A percentile compares a stretch with the other conserved stretches of the same genome.
Evolutionary conservation across 2,888 invertebrate species (phyloP).

Genomic region (Lasioglossum vierecki): DNA sequence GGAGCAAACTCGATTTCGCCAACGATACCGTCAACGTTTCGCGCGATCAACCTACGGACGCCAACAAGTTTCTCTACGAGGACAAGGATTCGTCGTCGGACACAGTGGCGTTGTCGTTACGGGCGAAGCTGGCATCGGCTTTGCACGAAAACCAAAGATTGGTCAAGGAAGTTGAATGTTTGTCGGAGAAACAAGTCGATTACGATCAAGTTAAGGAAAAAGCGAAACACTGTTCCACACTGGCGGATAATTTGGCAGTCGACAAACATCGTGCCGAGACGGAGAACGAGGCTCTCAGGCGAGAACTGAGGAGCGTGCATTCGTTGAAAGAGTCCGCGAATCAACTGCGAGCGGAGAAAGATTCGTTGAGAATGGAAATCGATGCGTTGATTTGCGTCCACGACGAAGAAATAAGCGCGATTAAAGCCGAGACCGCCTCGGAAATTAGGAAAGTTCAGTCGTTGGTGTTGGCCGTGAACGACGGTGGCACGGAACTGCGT

Average conservation of each 20-base stretch:
- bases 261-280: slow-evolving; percentile 67
- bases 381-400: slow-evolving; percentile 66
- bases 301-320: slow-evolving; percentile 57
- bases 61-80: slow-evolving; percentile 20
- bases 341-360: slow-evolving; percentile 72
- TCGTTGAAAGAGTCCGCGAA: slow-evolving; percentile 66
- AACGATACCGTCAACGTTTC: slow-evolving; percentile 10
- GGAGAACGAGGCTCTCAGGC: slow-evolving; percentile 67
- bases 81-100: slow-evolving; percentile 38
- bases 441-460: slow-evolving; percentile 86
- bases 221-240: slow-evolving; percentile 56
- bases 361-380: slow-evolving; percentile 68
- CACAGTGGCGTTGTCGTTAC: slow-evolving; percentile 9
- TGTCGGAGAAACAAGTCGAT: slow-evolving; percentile 64
- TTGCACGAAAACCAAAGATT: slow-evolving; percentile 61
- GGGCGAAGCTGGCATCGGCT: slow-evolving; percentile 25
- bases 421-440: slow-evolving; percentile 68
- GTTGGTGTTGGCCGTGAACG: slow-evolving; percentile 86
- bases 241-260: slow-evolving; percentile 55
- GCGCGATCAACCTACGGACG: slow-evolving; percentile 27
- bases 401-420: slow-evolving; percentile 69
- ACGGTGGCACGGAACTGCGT: slow-evolving; percentile 86
- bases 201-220: slow-evolving; percentile 73
- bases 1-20: slow-evolving; percentile 66
- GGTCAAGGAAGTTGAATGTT: slow-evolving; percentile 58